phyloP scores from a whole-genome alignment of 37 sponge, comb jelly and placozoan species.

The Hexactinellida sp. region DNA sequence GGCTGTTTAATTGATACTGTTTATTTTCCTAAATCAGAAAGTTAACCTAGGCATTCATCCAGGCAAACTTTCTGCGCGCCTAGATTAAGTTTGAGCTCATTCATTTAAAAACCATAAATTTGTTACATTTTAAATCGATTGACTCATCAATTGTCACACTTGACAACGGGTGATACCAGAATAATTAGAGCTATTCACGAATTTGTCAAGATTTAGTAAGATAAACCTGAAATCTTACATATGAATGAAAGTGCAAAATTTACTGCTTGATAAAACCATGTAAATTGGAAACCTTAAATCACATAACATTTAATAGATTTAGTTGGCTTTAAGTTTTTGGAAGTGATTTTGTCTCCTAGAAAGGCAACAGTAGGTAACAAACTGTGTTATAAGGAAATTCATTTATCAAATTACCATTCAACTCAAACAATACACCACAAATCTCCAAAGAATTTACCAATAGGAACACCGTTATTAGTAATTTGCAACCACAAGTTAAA shows the following conservation, averaged over 20 bases:
- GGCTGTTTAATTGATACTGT: too few species aligned
- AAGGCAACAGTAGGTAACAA: neutral
- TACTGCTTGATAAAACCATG: neutral
- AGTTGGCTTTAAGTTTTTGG: conserved; percentile 2
- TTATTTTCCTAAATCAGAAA: too few species aligned
- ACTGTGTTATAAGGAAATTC: neutral
- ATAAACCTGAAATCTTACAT: neutral
- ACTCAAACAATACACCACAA: conserved; percentile 9
- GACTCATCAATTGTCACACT: neutral
- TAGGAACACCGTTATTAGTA: neutral
- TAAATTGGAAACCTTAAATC: neutral
- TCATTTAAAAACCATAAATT: too few species aligned
- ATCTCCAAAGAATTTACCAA: neutral
- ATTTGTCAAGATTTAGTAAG: neutral
- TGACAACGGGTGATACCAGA: neutral
- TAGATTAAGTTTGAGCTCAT: too few species aligned
- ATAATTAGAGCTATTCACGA: neutral
- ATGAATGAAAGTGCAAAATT: neutral
- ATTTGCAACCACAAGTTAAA: neutral
- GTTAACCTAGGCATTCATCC: too few species aligned
- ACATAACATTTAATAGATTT: neutral
- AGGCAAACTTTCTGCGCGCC: too few species aligned
- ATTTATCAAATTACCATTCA: neutral
- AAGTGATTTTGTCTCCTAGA: conserved; percentile 1
- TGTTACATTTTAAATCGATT: too few species aligned